These are phyloP conservation scores for Drosophila tsacasi DNA, from an alignment of 1,140 invertebrate species.

Conservation along the genomic window DNA sequence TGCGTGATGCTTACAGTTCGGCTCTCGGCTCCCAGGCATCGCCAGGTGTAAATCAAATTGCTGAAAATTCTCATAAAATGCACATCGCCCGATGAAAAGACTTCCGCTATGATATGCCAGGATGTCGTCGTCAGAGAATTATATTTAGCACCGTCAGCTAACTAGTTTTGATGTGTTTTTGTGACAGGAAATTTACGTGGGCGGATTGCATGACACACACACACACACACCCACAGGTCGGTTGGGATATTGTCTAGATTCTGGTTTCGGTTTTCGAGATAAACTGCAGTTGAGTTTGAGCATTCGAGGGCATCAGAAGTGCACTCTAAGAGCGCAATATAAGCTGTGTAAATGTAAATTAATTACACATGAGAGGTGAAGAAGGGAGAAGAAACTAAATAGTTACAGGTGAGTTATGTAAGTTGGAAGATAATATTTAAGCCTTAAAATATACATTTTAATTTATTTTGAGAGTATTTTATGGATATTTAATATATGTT, in stretches of 20 bases:
- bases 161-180: constrained; percentile 20
- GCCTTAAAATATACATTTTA: background rate
- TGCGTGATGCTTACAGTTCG: constrained; percentile 37
- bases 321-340: background rate
- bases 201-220: constrained; percentile 2
- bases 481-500: no score
- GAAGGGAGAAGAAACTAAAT: background rate
- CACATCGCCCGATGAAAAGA: background rate
- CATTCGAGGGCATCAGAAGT: constrained; percentile 9
- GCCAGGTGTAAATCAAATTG: constrained; percentile 38
- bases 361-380: background rate
- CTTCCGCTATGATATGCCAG: background rate
- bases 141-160: constrained; percentile 12
- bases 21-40: background rate
- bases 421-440: background rate
- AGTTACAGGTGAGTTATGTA: background rate
- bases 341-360: background rate
- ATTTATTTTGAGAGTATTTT: background rate
- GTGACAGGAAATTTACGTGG: constrained; percentile 18
- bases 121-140: background rate
- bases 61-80: constrained; percentile 1
- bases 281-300: constrained; percentile 20
- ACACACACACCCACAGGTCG: background rate
- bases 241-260: constrained; percentile 1
- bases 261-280: background rate